phyloP scores from a whole-genome alignment of 2,888 invertebrate genomes.

The Lochmaea capreae region DNA sequence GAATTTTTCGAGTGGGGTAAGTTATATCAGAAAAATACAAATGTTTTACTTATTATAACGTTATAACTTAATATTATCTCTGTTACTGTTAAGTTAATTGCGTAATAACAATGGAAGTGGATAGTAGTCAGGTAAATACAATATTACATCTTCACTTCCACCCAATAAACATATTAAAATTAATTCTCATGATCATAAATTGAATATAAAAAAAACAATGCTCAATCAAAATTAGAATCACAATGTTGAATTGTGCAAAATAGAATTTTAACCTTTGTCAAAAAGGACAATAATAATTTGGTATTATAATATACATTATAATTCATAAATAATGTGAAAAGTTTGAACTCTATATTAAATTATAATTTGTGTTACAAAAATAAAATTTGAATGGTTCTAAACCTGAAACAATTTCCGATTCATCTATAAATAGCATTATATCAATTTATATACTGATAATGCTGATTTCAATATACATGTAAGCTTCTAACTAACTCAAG shows the following conservation, averaged over 20 bases:
- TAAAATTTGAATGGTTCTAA: neutral
- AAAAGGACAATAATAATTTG: neutral
- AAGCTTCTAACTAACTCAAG: too few species aligned
- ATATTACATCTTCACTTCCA: neutral
- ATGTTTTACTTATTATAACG: neutral
- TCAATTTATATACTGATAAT: too few species aligned
- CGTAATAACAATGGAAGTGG: slow-evolving; percentile 35
- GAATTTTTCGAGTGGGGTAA: slow-evolving; percentile 46
- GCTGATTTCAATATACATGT: too few species aligned
- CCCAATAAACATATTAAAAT: neutral
- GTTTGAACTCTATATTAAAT: neutral
- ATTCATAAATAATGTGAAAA: neutral
- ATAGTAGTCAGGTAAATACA: slow-evolving; percentile 40
- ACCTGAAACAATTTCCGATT: neutral
- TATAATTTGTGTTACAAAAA: neutral
- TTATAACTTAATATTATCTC: too few species aligned
- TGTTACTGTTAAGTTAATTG: too few species aligned
- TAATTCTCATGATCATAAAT: neutral
- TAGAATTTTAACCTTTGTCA: neutral
- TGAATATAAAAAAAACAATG: neutral
- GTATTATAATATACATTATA: neutral
- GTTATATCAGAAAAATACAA: slow-evolving; percentile 22
- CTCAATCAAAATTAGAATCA: neutral
- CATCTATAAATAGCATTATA: too few species aligned
- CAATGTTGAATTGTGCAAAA: neutral